A percentile compares a stretch with the other conserved stretches of the same genome.
phyloP scores from a whole-genome alignment of 2,113 vertebrate species.

The Sceloporus tristichus region DNA sequence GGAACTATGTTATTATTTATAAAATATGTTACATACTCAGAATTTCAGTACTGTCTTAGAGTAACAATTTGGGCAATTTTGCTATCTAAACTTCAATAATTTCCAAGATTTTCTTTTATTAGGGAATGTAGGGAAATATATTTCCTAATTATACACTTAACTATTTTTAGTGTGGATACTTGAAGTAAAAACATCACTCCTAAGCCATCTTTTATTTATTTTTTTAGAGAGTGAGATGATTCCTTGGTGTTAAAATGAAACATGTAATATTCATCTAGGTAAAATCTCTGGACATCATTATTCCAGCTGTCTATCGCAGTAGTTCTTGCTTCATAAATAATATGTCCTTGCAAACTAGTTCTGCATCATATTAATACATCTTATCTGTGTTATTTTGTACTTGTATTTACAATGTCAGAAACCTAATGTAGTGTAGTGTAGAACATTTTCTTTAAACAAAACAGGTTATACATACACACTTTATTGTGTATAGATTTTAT shows the following conservation, averaged over 20 bases:
- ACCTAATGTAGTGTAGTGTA: conserved; percentile 26
- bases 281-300: conserved; percentile 33
- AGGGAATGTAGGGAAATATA: not conserved
- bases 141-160: conserved; percentile 12
- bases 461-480: not conserved
- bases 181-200: conserved; percentile 7
- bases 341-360: conserved; percentile 43
- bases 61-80: conserved; percentile 37
- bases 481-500: conserved; percentile 17
- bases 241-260: conserved; percentile 31
- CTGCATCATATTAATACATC: conserved; percentile 55
- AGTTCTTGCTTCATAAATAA: conserved; percentile 49
- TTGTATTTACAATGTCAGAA: conserved; percentile 46
- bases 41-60: conserved; percentile 18
- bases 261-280: conserved; percentile 4
- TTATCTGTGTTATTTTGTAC: conserved; percentile 40
- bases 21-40: not conserved
- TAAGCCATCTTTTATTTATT: conserved; percentile 39
- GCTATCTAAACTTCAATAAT: not conserved
- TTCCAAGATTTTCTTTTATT: not conserved
- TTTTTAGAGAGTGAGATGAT: conserved; percentile 17
- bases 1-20: no score
- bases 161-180: not conserved
- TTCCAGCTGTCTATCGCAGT: conserved; percentile 21
- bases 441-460: conserved; percentile 37